Evolutionary conservation across 1,140 invertebrate genomes (phyloP), one percentile per base, ranked within the genome.

Genomic region (Epicauta chinensis): DNA sequence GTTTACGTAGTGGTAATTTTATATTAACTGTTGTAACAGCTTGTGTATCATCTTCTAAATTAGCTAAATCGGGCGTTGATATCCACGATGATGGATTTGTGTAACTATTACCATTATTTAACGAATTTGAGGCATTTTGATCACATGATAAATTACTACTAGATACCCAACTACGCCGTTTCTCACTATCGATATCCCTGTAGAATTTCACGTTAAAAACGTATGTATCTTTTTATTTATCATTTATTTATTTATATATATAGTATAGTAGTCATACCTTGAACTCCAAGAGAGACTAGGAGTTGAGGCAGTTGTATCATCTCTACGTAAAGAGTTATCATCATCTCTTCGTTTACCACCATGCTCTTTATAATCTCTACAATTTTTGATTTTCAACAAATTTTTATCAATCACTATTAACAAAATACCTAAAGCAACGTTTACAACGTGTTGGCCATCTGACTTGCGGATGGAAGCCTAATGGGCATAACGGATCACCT

Each of bases 391-490:
- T 34, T 12, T 3, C 2, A 9, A 34, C 10, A 2, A 3, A 11
- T 45, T 46, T 50, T 23, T 41, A 10, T 16, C 6, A 32, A 36
- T 15, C 2, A 17, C 9, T 39, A 32, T 35, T 41, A 23, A 42
- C 15, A 29, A 6, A 29, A 37, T 73, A 84, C 78, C 91, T 85
- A 76, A 93, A 94, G 71, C 91, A 95, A 58, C 91, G 75, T 75
- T 93, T 93, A 74, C 91, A 94, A 57, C 90, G 77, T 34, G 90
- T 94, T 11, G 91, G 91, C 87, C 91, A 93, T 58, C 91, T 80
- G 53, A 91, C 88, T 75, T 94, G 91, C 14, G 91, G 91, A 74
- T 93, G 89, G 68, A 95, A 95, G n/a, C 92, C 91, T 64, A 93
- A 75, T 16, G 90, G 90, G 69, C 91, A 94, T 46, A 93, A 73